Evolutionary conservation across 2,797 vertebrate species (phyloP).

Genomic region (Lepilemur ruficaudatus): DNA sequence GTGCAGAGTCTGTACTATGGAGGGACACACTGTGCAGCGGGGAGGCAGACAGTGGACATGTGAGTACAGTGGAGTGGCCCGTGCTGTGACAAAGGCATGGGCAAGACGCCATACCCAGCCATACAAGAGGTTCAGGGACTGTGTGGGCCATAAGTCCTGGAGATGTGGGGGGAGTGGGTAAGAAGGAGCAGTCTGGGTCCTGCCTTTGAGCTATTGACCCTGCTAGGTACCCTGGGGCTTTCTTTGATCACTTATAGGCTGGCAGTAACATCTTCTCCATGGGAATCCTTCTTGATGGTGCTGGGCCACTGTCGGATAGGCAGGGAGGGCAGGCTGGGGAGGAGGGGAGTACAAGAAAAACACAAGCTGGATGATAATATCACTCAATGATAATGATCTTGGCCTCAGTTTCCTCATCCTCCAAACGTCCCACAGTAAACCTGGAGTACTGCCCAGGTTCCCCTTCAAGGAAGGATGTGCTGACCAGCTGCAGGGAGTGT

Average conservation of each 20-base stretch:
- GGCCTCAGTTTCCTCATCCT: not conserved
- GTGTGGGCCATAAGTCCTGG: not conserved
- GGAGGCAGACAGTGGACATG: not conserved
- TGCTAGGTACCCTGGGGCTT: not conserved
- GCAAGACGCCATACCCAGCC: not conserved
- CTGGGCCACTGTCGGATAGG: not conserved
- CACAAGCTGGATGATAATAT: not conserved
- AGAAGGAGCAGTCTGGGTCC: not conserved
- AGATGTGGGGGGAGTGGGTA: not conserved
- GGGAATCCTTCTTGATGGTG: not conserved
- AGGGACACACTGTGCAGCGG: not conserved
- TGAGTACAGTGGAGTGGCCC: not conserved
- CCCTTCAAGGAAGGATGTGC: not conserved
- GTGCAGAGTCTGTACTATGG: not conserved
- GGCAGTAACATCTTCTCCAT: not conserved
- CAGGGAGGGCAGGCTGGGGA: rapidly evolving
- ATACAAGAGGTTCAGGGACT: not conserved
- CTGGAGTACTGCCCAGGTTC: rapidly evolving
- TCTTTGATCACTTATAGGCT: not conserved
- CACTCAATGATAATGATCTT: not conserved
- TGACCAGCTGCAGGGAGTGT: not conserved
- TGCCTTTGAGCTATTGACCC: not conserved
- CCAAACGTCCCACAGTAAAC: not conserved
- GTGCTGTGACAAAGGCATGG: not conserved
- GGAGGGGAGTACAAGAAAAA: not conserved